phyloP scores from a whole-genome alignment of 2,113 vertebrate genomes.

The Tapirus terrestris region DNA sequence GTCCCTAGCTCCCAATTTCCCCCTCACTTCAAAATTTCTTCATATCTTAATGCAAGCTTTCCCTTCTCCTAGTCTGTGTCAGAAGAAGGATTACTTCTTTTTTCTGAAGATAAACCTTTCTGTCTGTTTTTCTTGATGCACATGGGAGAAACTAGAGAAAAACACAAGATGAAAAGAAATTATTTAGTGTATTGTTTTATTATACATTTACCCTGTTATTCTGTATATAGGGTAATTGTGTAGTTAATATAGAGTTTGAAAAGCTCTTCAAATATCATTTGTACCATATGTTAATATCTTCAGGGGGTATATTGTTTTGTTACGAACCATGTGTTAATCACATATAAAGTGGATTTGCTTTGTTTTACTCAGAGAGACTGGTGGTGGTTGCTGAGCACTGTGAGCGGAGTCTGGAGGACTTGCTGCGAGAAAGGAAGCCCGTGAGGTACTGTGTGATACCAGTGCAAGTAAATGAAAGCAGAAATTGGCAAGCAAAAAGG shows the following conservation, averaged over 20 bases:
- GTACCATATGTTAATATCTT: neutral
- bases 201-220: neutral
- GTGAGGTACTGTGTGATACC: slow-evolving; percentile 87
- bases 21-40: neutral
- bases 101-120: slow-evolving; percentile 12
- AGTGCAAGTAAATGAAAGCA: neutral
- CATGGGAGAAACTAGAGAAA: slow-evolving; percentile 20
- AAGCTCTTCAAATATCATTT: neutral
- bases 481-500: neutral
- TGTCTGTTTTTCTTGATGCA: neutral
- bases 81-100: slow-evolving; percentile 45
- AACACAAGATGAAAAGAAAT: neutral
- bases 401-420: slow-evolving; percentile 92
- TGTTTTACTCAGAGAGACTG: slow-evolving; percentile 90
- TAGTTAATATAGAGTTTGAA: neutral
- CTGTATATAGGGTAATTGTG: neutral
- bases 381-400: slow-evolving; percentile 97
- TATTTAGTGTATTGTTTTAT: neutral
- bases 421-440: slow-evolving; percentile 90
- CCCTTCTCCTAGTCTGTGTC: slow-evolving; percentile 9
- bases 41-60: neutral
- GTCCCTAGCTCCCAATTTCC: neutral
- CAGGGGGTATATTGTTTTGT: neutral
- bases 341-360: slow-evolving; percentile 47
- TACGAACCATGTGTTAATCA: neutral